phyloP scores from a whole-genome alignment of 2,888 invertebrate genomes.

The Thecophora atra region DNA sequence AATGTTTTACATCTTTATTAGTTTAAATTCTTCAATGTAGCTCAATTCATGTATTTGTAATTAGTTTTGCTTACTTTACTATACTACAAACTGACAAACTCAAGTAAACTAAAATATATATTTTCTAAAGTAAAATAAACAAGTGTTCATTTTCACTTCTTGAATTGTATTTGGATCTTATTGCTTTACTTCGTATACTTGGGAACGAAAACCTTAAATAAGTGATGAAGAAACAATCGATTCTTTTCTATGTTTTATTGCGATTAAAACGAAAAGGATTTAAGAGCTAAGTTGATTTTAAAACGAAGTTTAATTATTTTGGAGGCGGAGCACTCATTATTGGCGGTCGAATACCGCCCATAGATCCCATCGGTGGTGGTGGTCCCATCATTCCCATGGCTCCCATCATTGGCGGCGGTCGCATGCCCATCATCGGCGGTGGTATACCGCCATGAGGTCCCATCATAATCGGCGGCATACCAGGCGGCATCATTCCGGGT shows the following conservation, averaged over 20 bases:
- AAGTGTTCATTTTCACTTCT: no score
- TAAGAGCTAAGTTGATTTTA: no score
- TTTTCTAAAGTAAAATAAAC: not conserved
- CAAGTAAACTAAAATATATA: not conserved
- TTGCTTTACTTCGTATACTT: no score
- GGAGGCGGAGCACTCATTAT: conserved; percentile 75
- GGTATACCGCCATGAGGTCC: conserved; percentile 75
- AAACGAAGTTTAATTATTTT: conserved; percentile 31
- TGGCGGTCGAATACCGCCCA: conserved; percentile 78
- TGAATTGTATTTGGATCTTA: no score
- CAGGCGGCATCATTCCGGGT: conserved; percentile 74
- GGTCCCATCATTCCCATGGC: conserved; percentile 78
- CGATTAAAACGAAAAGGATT: no score
- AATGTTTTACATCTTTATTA: no score
- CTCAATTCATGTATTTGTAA: conserved; percentile 11
- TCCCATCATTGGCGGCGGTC: conserved; percentile 76
- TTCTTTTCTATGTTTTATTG: no score
- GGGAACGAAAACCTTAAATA: no score
- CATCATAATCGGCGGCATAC: conserved; percentile 74
- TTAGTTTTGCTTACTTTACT: not conserved
- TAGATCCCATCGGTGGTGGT: conserved; percentile 76
- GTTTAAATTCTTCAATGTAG: not conserved
- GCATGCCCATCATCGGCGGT: conserved; percentile 75
- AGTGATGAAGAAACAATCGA: no score
- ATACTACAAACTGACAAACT: not conserved